phyloP scores from a whole-genome alignment of 2,888 invertebrate species.

The Mesorhabditis spiculigera region DNA sequence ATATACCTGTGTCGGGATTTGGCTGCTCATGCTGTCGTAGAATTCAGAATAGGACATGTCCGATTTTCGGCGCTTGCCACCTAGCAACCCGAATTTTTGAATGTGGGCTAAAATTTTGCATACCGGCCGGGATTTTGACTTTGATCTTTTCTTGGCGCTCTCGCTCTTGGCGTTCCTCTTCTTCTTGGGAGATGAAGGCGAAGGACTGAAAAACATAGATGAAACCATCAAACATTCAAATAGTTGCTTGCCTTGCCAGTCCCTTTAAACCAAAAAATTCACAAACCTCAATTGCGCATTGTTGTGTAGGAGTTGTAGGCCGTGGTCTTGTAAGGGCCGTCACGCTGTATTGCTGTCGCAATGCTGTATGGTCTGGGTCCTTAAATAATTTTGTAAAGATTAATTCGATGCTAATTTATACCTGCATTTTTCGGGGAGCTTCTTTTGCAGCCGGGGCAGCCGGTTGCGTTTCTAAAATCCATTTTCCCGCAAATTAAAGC shows the following conservation, averaged over 20 bases:
- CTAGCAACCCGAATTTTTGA: background rate
- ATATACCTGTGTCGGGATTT: slow-evolving; percentile 15
- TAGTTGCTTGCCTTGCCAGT: no score
- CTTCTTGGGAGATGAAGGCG: slow-evolving; percentile 23
- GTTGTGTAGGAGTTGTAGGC: slow-evolving; percentile 48
- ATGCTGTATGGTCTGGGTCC: slow-evolving; percentile 21
- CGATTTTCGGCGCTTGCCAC: slow-evolving; percentile 20
- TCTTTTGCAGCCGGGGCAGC: background rate
- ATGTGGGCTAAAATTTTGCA: background rate
- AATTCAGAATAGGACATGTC: slow-evolving; percentile 48
- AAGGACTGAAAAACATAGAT: slow-evolving; percentile 5
- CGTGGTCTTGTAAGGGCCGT: slow-evolving; percentile 37
- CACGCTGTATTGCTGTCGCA: slow-evolving; percentile 40
- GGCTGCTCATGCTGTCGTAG: slow-evolving; percentile 40
- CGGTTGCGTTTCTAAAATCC: background rate
- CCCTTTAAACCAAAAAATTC: no score
- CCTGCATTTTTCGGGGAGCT: background rate
- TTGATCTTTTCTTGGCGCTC: slow-evolving; percentile 27
- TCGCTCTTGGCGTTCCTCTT: slow-evolving; percentile 10
- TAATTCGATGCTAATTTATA: background rate
- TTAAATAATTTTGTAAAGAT: background rate
- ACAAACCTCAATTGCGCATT: slow-evolving; percentile 24
- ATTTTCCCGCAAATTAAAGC: background rate
- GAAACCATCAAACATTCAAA: background rate
- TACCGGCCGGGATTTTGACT: slow-evolving; percentile 33